Evolutionary conservation across 2,797 vertebrate genomes (phyloP), one percentile per base, ranked within the genome.

Genomic region (Esox masquinongy): DNA sequence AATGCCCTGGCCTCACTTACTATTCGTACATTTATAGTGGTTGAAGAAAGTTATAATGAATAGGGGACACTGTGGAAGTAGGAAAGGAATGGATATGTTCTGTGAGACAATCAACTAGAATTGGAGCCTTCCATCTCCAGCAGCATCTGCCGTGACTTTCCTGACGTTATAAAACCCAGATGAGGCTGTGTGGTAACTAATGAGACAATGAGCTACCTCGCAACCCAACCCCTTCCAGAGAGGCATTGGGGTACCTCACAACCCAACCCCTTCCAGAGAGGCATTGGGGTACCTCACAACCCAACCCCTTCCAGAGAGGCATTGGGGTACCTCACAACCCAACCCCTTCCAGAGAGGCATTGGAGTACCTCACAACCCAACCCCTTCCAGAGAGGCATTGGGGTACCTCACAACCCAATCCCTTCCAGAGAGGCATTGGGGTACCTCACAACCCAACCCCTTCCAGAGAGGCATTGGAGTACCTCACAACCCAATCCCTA

Each of bases 1-100:
- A 85, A 79, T 70, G 72, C 69, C 75, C 84, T 83, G 82, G 79
- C 81, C 81, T 82, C 78, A 39, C 49, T 73, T 80, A 72, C 69
- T 63, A 22, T 29, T 39, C 51, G 29, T 77, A 74, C 49, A 74
- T 80, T 66, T 31, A 77, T 83, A 69, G 77, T 79, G 47, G 71
- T 47, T 77, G 74, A 80, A 68, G 69, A 49, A 73, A 72, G 72
- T 75, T 67, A 70, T 70, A 71, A 80, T 73, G 78, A 80, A 80
- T 75, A 72, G 80, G 74, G 81, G 78, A 59, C 73, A 56, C 74
- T 63, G 22, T 47, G 73, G 61, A 19, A 36, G 77, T 36, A 29
- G 70, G 68, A 73, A 9, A 29, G 70, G 68, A 73, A 9, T 63
- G 53, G 66, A 49, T 69, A 63, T 56, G 5, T 43, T 43, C 5